Evolutionary conservation across 2,797 vertebrate species (phyloP).

Genomic region (Champsocephalus esox): DNA sequence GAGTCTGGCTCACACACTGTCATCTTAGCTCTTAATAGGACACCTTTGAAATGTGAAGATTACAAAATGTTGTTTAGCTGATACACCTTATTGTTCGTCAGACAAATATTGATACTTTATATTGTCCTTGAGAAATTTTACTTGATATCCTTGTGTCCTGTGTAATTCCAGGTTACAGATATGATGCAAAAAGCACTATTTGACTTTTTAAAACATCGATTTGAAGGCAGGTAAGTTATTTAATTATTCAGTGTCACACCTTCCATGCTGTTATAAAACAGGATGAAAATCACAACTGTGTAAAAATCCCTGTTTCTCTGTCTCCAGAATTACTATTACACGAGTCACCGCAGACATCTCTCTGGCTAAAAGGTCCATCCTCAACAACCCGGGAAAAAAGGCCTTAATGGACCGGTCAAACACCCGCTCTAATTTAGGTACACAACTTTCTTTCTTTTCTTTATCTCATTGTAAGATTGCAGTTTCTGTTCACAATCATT

Average conservation of each 20-base stretch:
- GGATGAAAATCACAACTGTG: neutral
- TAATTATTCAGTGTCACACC: constrained; percentile 3
- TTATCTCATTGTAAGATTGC: constrained; percentile 1
- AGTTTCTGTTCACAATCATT: neutral
- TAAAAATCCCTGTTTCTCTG: constrained; percentile 24
- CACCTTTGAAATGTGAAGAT: neutral
- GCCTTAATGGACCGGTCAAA: constrained; percentile 97
- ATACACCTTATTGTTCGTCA: neutral
- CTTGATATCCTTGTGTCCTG: constrained; percentile 14
- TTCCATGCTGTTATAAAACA: constrained; percentile 1
- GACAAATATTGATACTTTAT: neutral
- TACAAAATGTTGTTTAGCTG: neutral
- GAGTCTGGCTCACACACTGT: constrained; percentile 45
- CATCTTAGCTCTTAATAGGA: neutral
- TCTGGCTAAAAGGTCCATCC: constrained; percentile 96
- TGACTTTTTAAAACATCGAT: constrained; percentile 99
- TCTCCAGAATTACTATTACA: constrained; percentile 94
- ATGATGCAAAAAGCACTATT: constrained; percentile 99
- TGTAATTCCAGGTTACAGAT: constrained; percentile 91
- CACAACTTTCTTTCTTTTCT: constrained; percentile 43
- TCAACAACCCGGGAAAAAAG: constrained; percentile 98
- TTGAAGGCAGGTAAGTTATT: constrained; percentile 96
- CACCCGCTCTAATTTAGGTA: constrained; percentile 96
- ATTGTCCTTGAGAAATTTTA: neutral
- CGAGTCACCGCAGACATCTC: constrained; percentile 98